Percentiles rank a stretch among this genome's conserved stretches.
phyloP scores from a whole-genome alignment of 2,888 invertebrate species.

The Caenorhabditis sp. region DNA sequence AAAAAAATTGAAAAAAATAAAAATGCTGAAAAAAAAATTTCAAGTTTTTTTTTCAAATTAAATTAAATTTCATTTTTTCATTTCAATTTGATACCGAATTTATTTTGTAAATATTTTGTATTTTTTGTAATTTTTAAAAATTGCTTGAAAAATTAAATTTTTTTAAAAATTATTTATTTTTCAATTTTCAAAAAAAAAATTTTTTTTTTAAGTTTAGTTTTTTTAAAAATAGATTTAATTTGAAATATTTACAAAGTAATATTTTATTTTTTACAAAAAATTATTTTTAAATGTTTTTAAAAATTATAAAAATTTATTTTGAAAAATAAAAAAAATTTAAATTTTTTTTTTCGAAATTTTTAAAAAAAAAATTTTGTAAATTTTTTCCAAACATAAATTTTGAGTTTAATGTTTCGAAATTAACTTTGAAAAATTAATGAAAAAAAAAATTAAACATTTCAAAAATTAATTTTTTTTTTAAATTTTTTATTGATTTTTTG shows the following conservation, averaged over 20 bases:
- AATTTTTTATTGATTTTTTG: no score
- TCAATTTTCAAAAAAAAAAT: not conserved
- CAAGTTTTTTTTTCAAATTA: not conserved
- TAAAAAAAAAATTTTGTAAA: not conserved
- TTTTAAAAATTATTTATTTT: not conserved
- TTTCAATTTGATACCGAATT: no score
- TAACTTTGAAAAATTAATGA: no score
- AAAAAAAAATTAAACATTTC: no score
- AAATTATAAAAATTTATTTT: no score
- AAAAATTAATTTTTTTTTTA: no score
- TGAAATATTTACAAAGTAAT: not conserved
- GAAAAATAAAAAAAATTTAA: no score
- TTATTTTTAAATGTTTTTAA: not conserved
- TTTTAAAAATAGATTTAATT: constrained; percentile 2
- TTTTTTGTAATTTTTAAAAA: not conserved
- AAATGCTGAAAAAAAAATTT: not conserved
- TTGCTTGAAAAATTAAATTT: not conserved
- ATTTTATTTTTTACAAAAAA: not conserved
- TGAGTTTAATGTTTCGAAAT: no score
- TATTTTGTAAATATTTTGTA: no score
- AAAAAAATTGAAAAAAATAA: not conserved
- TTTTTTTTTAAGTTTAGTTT: not conserved
- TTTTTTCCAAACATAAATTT: no score
- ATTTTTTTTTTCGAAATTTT: no score
- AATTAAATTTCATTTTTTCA: not conserved